Conservation (phyloP, 1,140 invertebrate genomes). For the Achatina immaculata region DNA sequence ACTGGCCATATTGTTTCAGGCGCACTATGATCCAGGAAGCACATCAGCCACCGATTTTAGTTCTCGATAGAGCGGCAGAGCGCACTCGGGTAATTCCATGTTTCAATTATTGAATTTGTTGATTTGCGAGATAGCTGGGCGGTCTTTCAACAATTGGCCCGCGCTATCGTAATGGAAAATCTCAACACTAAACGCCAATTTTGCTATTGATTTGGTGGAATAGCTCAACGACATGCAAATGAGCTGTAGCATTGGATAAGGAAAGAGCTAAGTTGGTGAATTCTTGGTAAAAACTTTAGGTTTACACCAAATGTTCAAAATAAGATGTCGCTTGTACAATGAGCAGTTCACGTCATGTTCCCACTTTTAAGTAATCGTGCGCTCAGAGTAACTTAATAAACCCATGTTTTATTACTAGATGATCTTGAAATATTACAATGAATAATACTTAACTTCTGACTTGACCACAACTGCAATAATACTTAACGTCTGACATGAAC, state of each 20-base stretch:
- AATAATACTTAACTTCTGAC: too few species aligned
- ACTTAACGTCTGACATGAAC: too few species aligned
- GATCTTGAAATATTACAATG: too few species aligned
- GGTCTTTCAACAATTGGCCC: conserved; percentile 12
- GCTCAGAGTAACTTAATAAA: too few species aligned
- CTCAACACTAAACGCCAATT: conserved; percentile 33
- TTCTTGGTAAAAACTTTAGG: too few species aligned
- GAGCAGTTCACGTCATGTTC: too few species aligned
- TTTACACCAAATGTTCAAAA: too few species aligned
- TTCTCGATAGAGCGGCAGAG: conserved; percentile 6
- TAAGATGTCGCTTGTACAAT: too few species aligned
- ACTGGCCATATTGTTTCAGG: conserved; percentile 29
- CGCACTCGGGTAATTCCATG: conserved; percentile 8
- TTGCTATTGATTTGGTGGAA: not conserved
- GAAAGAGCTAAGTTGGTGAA: not conserved
- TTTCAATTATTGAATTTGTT: conserved; percentile 39
- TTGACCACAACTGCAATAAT: too few species aligned
- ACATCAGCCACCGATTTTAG: not conserved
- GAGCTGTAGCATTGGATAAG: not conserved
- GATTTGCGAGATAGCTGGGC: conserved; percentile 21
- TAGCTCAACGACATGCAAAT: conserved; percentile 33
- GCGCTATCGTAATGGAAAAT: conserved; percentile 33
- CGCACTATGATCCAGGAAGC: not conserved
- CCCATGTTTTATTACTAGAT: too few species aligned
- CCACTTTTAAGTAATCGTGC: too few species aligned